Evolutionary conservation across 2,113 vertebrate genomes (phyloP), one percentile per base, ranked within the genome.

Genomic region (Acanthisitta chloris): DNA sequence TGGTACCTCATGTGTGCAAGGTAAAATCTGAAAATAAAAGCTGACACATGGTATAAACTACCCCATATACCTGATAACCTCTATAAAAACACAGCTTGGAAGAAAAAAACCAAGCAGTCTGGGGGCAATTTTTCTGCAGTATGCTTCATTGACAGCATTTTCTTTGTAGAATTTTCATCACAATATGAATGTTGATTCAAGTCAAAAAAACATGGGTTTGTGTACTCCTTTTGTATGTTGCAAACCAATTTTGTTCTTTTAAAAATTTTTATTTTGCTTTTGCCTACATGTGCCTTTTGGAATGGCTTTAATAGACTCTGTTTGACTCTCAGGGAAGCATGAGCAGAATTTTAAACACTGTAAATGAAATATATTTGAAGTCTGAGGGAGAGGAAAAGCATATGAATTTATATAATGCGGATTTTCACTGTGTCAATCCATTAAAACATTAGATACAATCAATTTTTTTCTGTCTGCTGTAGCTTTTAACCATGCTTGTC

Each of bases 161-260:
- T 85, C 17, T 65, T 87, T 21, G 40, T 52, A 62, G 14, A 2
- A 20, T 76, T 79, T 79, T 77, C 36, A 58, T 69, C 13, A 51
- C 9, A 54, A 14, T 73, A 33, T 3, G 1, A 55, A 55, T 36
- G 14, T 64, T 67, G 20, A 64, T 76, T 55, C 48, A 86, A 79
- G 12, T 26, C 0, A 42, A 45, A 59, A 80, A 54, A 70, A 28
- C 2, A 12, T 26, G 12, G 0, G 0, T 46, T 81, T 84, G 2
- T 31, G 29, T 54, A 19, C 15, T 70, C 19, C 17, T 43, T 8
- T 31, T 89, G 10, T 48, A 36, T 16, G 25, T 52, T 58, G 31
- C 21, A 62, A 62, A 58, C 1, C 0, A 2, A 0, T 55, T 65
- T n/a, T 2, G 6, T n/a, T n/a, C n/a, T n/a, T n/a, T n/a, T n/a